A percentile compares a stretch with the other conserved stretches of the same genome.
These are phyloP conservation scores for Centropus unirufus DNA, from an alignment of 2,113 vertebrate genomes.

Conservation along the genomic window DNA sequence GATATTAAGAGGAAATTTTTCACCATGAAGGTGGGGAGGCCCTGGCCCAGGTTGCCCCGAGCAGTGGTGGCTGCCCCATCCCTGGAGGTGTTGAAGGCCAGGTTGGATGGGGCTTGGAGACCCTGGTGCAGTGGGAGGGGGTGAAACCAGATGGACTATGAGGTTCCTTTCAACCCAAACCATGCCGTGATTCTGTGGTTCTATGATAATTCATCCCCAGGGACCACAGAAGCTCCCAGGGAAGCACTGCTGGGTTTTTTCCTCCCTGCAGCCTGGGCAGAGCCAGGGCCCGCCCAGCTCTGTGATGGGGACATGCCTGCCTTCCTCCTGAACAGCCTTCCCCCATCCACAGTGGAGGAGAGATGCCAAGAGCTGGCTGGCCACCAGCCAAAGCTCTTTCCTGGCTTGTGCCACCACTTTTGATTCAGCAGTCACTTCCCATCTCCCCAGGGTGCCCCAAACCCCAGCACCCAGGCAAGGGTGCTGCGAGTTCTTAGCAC, in stretches of 20 bases:
- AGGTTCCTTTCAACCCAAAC: too few relatives aligned
- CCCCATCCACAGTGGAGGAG: not conserved
- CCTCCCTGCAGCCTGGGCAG: not conserved
- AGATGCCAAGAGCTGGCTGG: not conserved
- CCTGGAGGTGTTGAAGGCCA: too few relatives aligned
- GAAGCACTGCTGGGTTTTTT: not conserved
- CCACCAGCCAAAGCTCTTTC: not conserved
- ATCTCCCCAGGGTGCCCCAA: not conserved
- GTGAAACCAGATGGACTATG: too few relatives aligned
- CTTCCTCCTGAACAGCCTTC: not conserved
- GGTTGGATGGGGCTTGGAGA: too few relatives aligned
- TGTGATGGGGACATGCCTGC: accelerated
- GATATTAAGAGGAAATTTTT: too few relatives aligned
- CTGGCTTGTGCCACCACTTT: not conserved
- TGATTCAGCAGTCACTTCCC: not conserved
- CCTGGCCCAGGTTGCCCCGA: too few relatives aligned
- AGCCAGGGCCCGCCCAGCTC: not conserved
- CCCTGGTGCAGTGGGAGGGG: too few relatives aligned
- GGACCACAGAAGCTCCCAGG: not conserved
- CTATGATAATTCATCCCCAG: not conserved
- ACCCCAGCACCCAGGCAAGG: not conserved
- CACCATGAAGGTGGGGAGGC: too few relatives aligned
- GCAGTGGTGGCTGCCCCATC: too few relatives aligned
- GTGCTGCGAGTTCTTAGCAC: not conserved
- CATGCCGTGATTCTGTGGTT: too few relatives aligned